phyloP scores from a whole-genome alignment of 2,888 invertebrate genomes.

The Chaetogeoica ovagalla region DNA sequence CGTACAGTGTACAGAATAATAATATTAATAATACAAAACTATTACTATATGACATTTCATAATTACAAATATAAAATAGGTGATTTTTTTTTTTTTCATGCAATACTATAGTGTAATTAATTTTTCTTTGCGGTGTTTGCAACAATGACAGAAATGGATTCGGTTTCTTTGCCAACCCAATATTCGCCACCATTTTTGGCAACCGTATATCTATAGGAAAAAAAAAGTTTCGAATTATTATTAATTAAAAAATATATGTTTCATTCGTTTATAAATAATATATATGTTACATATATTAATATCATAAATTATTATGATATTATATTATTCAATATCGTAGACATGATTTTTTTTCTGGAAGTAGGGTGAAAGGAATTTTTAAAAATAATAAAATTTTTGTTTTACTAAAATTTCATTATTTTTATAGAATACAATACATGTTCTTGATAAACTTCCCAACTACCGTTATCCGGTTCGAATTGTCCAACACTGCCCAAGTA shows the following conservation, averaged over 20 bases:
- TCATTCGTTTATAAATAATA: no score
- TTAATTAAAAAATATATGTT: not conserved
- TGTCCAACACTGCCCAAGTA: no score
- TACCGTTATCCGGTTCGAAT: no score
- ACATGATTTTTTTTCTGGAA: no score
- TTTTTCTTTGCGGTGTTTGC: not conserved
- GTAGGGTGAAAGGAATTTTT: no score
- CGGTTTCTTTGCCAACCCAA: constrained; percentile 72
- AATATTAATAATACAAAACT: not conserved
- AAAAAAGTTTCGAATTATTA: constrained; percentile 54
- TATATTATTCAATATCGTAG: no score
- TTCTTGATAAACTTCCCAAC: no score
- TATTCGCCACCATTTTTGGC: constrained; percentile 71
- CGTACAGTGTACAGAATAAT: not conserved
- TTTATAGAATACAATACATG: no score
- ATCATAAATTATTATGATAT: no score
- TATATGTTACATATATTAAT: no score
- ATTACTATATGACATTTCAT: not conserved
- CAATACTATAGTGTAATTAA: not conserved
- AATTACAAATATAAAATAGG: not conserved
- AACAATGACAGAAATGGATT: constrained; percentile 13
- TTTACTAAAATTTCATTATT: no score
- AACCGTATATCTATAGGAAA: constrained; percentile 69
- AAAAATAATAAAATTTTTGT: no score
- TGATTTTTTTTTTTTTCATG: not conserved